Evolutionary conservation across 2,888 invertebrate species (phyloP).

Genomic region (Eupithecia vulgata): DNA sequence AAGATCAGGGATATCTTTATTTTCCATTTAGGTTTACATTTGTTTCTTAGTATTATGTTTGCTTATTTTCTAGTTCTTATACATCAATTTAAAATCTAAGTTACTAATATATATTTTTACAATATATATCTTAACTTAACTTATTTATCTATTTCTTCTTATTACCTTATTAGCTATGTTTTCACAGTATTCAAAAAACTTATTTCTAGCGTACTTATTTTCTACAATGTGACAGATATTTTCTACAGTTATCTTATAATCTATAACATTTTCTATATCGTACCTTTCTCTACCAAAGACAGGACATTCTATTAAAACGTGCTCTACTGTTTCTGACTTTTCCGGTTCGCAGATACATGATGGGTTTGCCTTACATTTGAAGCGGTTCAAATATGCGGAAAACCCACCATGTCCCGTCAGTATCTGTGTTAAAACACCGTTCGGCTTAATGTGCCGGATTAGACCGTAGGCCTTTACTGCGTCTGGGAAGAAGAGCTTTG

Average conservation of each 20-base stretch:
- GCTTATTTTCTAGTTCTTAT: too few species aligned
- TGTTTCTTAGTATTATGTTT: too few species aligned
- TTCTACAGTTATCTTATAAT: not conserved
- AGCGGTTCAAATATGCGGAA: constrained; percentile 11
- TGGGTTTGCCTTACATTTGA: not conserved
- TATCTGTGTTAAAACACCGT: not conserved
- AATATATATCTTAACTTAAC: not conserved
- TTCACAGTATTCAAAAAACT: not conserved
- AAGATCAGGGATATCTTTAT: too few species aligned
- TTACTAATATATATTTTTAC: too few species aligned
- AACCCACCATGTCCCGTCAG: constrained; percentile 8
- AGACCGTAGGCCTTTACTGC: not conserved
- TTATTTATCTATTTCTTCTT: not conserved
- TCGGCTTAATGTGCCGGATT: not conserved
- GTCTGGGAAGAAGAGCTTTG: constrained; percentile 24
- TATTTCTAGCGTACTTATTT: not conserved
- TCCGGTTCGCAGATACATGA: constrained; percentile 19
- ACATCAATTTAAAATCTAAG: too few species aligned
- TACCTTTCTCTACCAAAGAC: not conserved
- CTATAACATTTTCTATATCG: not conserved
- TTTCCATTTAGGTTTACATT: too few species aligned
- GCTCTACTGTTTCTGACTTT: not conserved
- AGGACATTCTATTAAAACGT: constrained; percentile 14
- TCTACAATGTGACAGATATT: not conserved
- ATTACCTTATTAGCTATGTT: not conserved